Conservation (phyloP, 2,888 invertebrate species). For the Pheosia gnoma region DNA sequence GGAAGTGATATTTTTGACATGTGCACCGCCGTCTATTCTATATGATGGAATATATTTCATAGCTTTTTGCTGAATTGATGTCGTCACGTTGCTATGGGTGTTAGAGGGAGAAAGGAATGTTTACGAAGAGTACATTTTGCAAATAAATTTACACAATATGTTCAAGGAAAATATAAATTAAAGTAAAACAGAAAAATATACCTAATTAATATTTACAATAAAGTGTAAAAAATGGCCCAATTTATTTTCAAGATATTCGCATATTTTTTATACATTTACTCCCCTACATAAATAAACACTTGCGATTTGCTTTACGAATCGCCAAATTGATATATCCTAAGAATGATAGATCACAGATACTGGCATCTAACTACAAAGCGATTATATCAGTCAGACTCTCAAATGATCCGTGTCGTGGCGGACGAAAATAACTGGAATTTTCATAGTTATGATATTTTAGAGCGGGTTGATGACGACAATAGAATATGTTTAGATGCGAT, state of each 20-base stretch:
- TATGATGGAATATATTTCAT: conserved; percentile 33
- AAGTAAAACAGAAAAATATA: no score
- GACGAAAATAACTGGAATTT: conserved; percentile 1
- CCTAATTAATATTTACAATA: no score
- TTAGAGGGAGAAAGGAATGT: background rate
- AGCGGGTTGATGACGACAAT: background rate
- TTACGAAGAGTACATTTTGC: background rate
- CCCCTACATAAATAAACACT: no score
- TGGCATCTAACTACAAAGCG: background rate
- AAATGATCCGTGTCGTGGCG: background rate
- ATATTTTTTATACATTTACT: no score
- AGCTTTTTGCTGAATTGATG: conserved; percentile 43
- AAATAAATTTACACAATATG: no score
- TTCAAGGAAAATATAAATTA: no score
- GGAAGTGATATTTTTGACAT: conserved; percentile 78
- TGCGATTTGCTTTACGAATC: background rate
- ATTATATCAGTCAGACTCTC: background rate
- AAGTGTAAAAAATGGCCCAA: no score
- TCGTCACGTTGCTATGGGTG: conserved; percentile 35
- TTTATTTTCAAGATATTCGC: no score
- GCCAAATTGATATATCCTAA: background rate
- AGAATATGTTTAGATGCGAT: background rate
- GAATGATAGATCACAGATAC: background rate
- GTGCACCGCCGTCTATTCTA: conserved; percentile 42
- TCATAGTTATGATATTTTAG: background rate